phyloP scores from a whole-genome alignment of 2,113 vertebrate genomes.

The Elaphurus davidianus region DNA sequence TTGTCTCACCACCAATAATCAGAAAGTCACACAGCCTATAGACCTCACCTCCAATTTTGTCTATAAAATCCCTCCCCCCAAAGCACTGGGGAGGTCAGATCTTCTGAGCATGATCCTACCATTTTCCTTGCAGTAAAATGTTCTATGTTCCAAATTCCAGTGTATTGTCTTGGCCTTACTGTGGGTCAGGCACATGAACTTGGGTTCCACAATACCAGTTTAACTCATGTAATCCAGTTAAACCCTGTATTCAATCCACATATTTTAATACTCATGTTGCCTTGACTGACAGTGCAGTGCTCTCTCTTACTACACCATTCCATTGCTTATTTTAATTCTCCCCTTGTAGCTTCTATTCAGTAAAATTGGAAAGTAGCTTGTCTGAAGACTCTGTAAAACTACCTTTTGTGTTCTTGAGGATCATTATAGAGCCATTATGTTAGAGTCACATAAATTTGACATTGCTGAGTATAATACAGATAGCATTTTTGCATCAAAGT shows the following conservation, averaged over 20 bases:
- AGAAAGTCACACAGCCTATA: neutral
- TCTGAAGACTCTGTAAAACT: neutral
- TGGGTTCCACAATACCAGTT: neutral
- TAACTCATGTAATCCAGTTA: neutral
- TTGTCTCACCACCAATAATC: neutral
- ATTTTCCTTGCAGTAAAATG: neutral
- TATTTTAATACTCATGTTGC: neutral
- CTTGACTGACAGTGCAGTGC: accelerated
- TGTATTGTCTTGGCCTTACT: neutral
- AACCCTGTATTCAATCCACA: neutral
- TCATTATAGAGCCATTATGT: neutral
- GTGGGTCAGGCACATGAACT: neutral
- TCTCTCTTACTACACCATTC: neutral
- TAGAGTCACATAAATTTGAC: neutral
- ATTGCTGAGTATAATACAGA: neutral
- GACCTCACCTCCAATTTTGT: neutral
- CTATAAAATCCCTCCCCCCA: neutral
- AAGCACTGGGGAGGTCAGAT: neutral
- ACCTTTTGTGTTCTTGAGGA: neutral
- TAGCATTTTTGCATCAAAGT: neutral
- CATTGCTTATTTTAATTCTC: neutral
- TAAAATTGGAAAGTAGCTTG: neutral
- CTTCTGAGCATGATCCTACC: neutral
- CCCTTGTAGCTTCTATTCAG: neutral
- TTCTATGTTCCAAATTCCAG: neutral